Base-by-base conservation (phyloP, 1,140 invertebrate genomes). In the Ceratitis capitata region DNA sequence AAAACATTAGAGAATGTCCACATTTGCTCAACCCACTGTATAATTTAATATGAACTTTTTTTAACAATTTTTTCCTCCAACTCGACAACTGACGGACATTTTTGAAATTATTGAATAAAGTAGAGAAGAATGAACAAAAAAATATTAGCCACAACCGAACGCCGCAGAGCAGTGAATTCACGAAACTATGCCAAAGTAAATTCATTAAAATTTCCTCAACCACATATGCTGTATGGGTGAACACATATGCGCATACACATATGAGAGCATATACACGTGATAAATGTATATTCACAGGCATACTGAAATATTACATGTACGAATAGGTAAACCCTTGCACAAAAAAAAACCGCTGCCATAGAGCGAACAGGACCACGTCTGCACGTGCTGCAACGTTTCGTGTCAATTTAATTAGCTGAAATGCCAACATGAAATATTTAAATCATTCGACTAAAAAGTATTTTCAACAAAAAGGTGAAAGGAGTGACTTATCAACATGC, bases 381-480 rank as follows among this genome's bases (percentile, higher is more conserved):
- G 69, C 35, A 78, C 19, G 69, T 42, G 39, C 16, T 45, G 23
- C n/a, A 45, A 47, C 69, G 69, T 45, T 45, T 23, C 69, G 9
- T 78, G 42, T 29, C 82, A 53, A 83, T 83, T 83, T 83, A 49
- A 83, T 83, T 83, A 83, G 49, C 82, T 53, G 82, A 83, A 83
- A 83, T 83, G 26, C 82, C 82, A 51, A 49, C 82, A 83, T 83
- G 53, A 83, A 83, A 83, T 83, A 83, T 83, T 49, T 53, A 53
- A 83, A 83, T 83, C 26, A 83, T 83, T 83, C 49, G 47, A n/a
- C 19, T 12, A 7, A 32, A 83, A 83, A 83, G 53, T 83, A 83
- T 53, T 78, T n/a, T 78, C 19, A 2, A 14, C 42, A 23, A 9
- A 45, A n/a, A 78, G n/a, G 2, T 26, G 39, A 39, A 39, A 45